phyloP scores from a whole-genome alignment of 2,888 invertebrate genomes.

The Heliconius aoede region DNA sequence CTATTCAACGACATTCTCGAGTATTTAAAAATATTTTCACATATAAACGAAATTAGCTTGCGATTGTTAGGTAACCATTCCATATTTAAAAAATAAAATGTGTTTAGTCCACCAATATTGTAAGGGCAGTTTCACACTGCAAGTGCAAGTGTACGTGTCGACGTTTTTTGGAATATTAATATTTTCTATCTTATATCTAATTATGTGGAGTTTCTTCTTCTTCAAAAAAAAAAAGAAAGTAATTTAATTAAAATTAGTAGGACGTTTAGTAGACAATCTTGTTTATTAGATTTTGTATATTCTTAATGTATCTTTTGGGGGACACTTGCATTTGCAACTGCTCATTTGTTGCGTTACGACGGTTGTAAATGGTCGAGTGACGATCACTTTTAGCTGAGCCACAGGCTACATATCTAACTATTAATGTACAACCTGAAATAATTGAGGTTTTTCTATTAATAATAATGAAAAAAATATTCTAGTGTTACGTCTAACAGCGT shows the following conservation, averaged over 20 bases:
- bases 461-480: constrained; percentile 63
- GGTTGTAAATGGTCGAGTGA: constrained; percentile 72
- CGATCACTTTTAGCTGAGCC: constrained; percentile 71
- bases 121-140: constrained; percentile 41
- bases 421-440: constrained; percentile 68
- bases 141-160: constrained; percentile 33
- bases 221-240: constrained; percentile 10
- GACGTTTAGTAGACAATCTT: constrained; percentile 16
- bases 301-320: constrained; percentile 12
- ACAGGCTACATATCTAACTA: constrained; percentile 78
- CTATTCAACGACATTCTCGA: constrained; percentile 70
- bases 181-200: constrained; percentile 13
- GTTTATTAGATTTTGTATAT: constrained; percentile 26
- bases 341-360: constrained; percentile 51
- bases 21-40: constrained; percentile 71
- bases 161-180: constrained; percentile 9
- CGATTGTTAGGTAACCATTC: constrained; percentile 73
- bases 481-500: constrained; percentile 79
- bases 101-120: constrained; percentile 61
- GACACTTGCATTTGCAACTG: constrained; percentile 32
- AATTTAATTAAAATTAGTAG: constrained; percentile 23
- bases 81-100: constrained; percentile 57
- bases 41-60: constrained; percentile 76
- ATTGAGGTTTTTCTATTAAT: constrained; percentile 77
- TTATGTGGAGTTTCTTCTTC: constrained; percentile 1